A percentile compares a stretch with the other conserved stretches of the same genome.
Conservation (phyloP, 2,113 vertebrate genomes). For the Microcebus murinus region DNA sequence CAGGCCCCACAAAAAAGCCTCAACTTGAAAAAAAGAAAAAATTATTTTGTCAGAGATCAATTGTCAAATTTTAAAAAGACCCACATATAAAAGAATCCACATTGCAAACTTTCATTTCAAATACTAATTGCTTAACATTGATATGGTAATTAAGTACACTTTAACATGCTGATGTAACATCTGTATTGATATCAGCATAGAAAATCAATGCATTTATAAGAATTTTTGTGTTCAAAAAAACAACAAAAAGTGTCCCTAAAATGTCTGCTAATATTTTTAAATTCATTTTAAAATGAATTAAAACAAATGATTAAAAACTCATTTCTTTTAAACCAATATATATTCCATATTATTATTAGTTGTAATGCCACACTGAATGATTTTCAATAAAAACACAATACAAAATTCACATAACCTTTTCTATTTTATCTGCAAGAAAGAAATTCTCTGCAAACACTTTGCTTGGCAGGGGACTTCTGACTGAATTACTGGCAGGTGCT, state of each 20-base stretch:
- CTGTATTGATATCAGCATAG: not conserved
- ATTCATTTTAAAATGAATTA: not conserved
- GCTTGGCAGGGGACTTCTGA: constrained; percentile 67
- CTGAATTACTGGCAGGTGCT: constrained; percentile 78
- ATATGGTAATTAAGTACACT: not conserved
- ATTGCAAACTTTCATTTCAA: not conserved
- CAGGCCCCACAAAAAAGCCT: not conserved
- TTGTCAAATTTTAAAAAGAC: not conserved
- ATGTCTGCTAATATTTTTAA: not conserved
- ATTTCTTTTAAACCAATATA: not conserved
- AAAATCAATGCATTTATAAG: not conserved
- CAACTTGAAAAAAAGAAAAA: not conserved
- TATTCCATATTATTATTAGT: not conserved
- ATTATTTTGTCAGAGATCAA: not conserved
- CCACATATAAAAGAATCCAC: not conserved
- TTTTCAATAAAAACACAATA: constrained; percentile 73
- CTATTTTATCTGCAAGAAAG: constrained; percentile 58
- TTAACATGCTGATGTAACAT: not conserved
- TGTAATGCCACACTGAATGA: constrained; percentile 60
- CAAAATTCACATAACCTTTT: constrained; percentile 62
- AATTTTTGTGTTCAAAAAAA: not conserved
- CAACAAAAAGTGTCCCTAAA: not conserved
- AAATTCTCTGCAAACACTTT: constrained; percentile 71
- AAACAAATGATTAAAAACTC: not conserved
- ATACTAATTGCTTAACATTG: not conserved